Evolutionary conservation across 2,113 vertebrate species (phyloP).

Genomic region (Micronycteris hirsuta): DNA sequence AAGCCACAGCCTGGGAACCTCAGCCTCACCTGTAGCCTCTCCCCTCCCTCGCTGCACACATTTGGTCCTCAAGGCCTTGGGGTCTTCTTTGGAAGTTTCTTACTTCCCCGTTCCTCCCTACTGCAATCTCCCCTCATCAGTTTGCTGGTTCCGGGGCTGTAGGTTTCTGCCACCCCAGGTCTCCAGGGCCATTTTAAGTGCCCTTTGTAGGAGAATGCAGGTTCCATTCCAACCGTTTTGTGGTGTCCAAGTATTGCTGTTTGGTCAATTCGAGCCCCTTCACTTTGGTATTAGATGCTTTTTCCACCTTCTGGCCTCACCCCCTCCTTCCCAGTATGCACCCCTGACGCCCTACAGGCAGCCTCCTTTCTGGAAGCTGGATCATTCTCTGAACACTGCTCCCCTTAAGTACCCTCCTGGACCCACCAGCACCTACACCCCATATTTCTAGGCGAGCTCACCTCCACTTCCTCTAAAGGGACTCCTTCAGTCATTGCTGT

Average conservation of each 20-base stretch:
- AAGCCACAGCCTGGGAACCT: neutral
- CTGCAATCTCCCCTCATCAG: no score
- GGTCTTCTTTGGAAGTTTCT: neutral
- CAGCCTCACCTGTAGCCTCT: neutral
- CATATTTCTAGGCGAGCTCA: neutral
- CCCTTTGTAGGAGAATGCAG: neutral
- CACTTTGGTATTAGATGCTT: neutral
- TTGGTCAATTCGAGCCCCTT: neutral
- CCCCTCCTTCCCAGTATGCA: neutral
- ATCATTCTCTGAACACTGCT: neutral
- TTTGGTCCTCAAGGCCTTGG: neutral
- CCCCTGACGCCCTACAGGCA: neutral
- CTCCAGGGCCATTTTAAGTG: neutral
- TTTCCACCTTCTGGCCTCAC: neutral
- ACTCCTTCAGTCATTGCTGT: neutral
- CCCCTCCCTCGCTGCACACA: neutral
- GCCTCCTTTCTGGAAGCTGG: neutral
- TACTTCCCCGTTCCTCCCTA: neutral
- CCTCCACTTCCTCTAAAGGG: neutral
- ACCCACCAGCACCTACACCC: neutral
- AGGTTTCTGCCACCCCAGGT: neutral
- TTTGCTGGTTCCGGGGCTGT: neutral
- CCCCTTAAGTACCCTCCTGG: neutral
- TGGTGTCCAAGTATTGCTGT: neutral
- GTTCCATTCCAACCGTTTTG: neutral